Evolutionary conservation across 2,888 invertebrate species (phyloP).

Genomic region (Dryobota labecula): DNA sequence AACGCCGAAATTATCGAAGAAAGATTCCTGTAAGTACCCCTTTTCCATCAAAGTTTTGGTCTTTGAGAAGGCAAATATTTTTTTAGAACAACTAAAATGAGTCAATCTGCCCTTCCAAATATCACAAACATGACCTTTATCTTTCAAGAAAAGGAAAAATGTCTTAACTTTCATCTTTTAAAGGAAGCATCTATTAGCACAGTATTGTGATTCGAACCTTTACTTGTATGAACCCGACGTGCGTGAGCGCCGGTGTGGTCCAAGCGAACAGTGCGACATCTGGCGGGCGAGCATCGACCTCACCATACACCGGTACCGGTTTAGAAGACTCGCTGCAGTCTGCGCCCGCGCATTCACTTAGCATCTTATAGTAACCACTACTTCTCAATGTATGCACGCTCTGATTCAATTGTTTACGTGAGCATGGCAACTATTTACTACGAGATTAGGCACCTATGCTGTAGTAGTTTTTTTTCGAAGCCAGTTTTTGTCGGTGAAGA

Average conservation of each 20-base stretch:
- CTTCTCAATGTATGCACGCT: conserved; percentile 67
- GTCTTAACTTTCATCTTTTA: conserved; percentile 21
- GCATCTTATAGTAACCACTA: conserved; percentile 61
- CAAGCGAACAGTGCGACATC: conserved; percentile 71
- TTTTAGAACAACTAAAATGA: background rate
- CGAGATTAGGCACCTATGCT: conserved; percentile 39
- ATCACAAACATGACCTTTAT: background rate
- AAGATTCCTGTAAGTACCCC: too few species aligned
- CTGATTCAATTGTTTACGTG: conserved; percentile 77
- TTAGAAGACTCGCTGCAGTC: conserved; percentile 69
- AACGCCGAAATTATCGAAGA: too few species aligned
- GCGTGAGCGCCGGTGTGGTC: conserved; percentile 63
- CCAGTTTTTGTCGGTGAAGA: background rate
- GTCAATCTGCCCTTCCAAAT: background rate
- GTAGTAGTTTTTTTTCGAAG: background rate
- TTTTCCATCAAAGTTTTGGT: too few species aligned
- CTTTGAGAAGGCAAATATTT: too few species aligned
- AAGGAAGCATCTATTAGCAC: conserved; percentile 60
- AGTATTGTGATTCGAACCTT: conserved; percentile 46
- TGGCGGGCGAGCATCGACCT: conserved; percentile 80
- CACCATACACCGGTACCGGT: conserved; percentile 57
- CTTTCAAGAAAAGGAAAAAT: background rate
- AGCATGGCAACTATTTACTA: conserved; percentile 62
- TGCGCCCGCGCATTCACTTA: conserved; percentile 65
- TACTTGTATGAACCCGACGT: conserved; percentile 24